Conservation (phyloP, 2,113 vertebrate genomes). For the Oryzias javanicus region DNA sequence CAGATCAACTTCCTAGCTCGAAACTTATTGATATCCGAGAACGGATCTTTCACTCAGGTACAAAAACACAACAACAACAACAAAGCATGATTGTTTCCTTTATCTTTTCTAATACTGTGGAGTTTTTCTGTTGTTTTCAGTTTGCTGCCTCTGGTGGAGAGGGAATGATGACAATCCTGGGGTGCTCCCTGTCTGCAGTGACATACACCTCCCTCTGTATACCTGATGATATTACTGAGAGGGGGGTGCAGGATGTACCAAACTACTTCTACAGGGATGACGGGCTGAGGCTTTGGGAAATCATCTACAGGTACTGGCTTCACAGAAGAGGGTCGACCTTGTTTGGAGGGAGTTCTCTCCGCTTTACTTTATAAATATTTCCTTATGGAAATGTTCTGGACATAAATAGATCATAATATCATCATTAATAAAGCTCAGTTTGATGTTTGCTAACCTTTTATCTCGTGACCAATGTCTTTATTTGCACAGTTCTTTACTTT, state of each 20-base stretch:
- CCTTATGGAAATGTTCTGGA: no score
- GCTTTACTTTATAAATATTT: no score
- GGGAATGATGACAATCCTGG: slow-evolving; percentile 30
- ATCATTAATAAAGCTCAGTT: no score
- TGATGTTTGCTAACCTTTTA: no score
- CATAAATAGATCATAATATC: no score
- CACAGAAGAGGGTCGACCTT: neutral
- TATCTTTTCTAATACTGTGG: neutral
- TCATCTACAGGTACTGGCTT: slow-evolving; percentile 46
- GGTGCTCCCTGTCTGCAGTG: slow-evolving; percentile 29
- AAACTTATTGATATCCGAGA: slow-evolving; percentile 37
- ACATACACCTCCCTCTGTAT: slow-evolving; percentile 80
- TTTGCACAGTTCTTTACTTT: no score
- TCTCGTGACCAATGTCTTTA: no score
- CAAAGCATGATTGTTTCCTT: neutral
- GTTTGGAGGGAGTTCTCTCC: no score
- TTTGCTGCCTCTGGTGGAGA: slow-evolving; percentile 53
- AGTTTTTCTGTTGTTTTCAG: slow-evolving; percentile 6
- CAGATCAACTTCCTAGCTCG: slow-evolving; percentile 65
- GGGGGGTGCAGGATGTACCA: slow-evolving; percentile 60
- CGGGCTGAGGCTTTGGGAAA: slow-evolving; percentile 76
- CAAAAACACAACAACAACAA: neutral
- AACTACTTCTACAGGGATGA: slow-evolving; percentile 82
- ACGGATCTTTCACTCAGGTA: slow-evolving; percentile 51
- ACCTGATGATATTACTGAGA: slow-evolving; percentile 73